These are phyloP conservation scores for Nephrotoma appendiculata DNA, from an alignment of 2,888 invertebrate genomes.

Conservation along the genomic window DNA sequence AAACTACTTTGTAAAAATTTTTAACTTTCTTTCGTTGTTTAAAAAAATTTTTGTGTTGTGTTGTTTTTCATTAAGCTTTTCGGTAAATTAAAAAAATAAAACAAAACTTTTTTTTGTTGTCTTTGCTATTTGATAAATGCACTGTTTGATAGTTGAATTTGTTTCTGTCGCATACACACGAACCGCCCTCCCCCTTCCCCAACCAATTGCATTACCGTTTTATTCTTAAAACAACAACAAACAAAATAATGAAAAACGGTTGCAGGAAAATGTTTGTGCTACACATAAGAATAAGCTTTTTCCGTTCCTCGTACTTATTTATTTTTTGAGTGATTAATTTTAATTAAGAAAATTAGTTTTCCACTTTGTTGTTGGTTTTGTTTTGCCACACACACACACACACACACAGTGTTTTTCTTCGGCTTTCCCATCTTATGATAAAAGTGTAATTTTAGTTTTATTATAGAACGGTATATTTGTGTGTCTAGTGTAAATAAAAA, in stretches of 20 bases:
- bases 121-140: not conserved
- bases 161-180: not conserved
- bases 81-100: not conserved
- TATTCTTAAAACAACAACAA: not conserved
- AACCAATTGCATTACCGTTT: not conserved
- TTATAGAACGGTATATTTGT: not conserved
- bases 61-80: not conserved
- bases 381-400: not conserved
- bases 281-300: not conserved
- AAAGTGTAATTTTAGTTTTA: not conserved
- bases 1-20: not conserved
- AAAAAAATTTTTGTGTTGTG: not conserved
- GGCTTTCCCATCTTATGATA: not conserved
- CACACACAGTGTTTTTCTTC: not conserved
- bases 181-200: not conserved
- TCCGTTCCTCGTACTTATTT: not conserved
- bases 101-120: not conserved
- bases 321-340: not conserved
- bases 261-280: not conserved
- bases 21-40: not conserved
- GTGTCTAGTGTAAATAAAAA: not conserved
- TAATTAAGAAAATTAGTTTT: not conserved
- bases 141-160: not conserved
- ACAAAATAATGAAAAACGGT: not conserved
- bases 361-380: not conserved